A percentile compares a stretch with the other conserved stretches of the same genome.
phyloP scores from a whole-genome alignment of 2,888 invertebrate species.

The Suillia variegata region DNA sequence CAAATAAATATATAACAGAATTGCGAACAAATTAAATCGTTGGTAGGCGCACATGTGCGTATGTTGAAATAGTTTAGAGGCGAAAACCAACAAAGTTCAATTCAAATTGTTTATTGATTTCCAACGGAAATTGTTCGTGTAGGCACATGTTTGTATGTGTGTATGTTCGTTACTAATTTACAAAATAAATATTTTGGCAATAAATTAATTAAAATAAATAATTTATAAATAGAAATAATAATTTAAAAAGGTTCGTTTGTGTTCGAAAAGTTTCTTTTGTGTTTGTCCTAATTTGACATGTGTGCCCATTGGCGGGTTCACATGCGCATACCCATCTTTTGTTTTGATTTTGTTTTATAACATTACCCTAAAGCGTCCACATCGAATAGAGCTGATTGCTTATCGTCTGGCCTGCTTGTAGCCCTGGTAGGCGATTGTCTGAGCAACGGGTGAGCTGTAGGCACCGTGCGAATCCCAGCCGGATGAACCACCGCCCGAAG shows the following conservation, averaged over 20 bases:
- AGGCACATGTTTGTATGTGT: constrained; percentile 45
- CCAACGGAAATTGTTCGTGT: constrained; percentile 27
- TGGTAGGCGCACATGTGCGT: constrained; percentile 29
- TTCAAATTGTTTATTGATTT: too few relatives aligned
- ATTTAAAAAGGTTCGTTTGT: constrained; percentile 37
- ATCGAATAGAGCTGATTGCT: constrained; percentile 38
- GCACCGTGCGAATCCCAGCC: constrained; percentile 63
- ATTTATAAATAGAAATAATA: constrained; percentile 52
- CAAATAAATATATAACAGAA: constrained; percentile 21
- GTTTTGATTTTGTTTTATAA: not conserved
- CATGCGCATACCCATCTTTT: not conserved
- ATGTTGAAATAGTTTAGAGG: constrained; percentile 21
- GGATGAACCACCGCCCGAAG: constrained; percentile 45
- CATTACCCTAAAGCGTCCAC: constrained; percentile 28
- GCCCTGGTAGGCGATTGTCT: constrained; percentile 64
- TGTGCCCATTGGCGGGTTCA: not conserved
- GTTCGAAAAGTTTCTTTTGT: constrained; percentile 36
- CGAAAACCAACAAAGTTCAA: not conserved
- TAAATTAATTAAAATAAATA: constrained; percentile 60
- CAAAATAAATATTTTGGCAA: constrained; percentile 31
- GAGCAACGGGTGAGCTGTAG: constrained; percentile 64
- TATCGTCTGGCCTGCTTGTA: constrained; percentile 62
- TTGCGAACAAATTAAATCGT: constrained; percentile 26
- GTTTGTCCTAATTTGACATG: constrained; percentile 23
- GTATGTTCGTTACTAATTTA: constrained; percentile 3